Base-by-base conservation (phyloP, 2,113 vertebrate genomes). In the Carassius auratus region DNA sequence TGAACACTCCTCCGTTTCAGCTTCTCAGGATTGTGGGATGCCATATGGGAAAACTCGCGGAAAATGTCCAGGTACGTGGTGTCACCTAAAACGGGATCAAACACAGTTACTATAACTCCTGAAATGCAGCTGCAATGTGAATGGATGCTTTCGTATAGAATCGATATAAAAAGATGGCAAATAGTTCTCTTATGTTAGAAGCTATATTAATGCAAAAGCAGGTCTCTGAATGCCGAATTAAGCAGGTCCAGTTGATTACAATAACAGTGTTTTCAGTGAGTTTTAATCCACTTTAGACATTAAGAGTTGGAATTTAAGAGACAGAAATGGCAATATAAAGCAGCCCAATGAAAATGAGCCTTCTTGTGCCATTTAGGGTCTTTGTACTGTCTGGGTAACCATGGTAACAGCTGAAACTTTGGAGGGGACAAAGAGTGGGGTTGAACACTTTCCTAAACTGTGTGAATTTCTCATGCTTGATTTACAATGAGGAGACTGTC, bases 1-100 rank as follows among this genome's bases (percentile, higher is more conserved):
- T 96, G 94, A 12, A 96, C 90, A 55, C 96, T 97, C 86, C 96
- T 93, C 3, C 96, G 88, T 33, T 95, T 96, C 87, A 97, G 93
- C 85, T 96, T 96, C 85, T 97, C 96, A 0, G 96, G 96, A 87
- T 96, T 95, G 91, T 97, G 95, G 0, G 96, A 97, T 0, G 96
- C 96, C 96, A 97, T 96, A 93, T 97, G 96, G 45, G 96, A 97
- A 90, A 97, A 97, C 55, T 97, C 96, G 23, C 96, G 77, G 92
- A 97, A 96, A 94, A 97, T 97, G 93, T 97, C 96, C 5, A 96
- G 91, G 88, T 97, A 96, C 0, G 96, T 97, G 64, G 96, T 92
- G 80, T 97, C 96, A 87, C 96, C 96, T 97, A 93, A 52, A 91
- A 89, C 26, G 78, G 9, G 68, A 89, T 19, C 36, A 21, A 45